Evolutionary conservation across 2,797 vertebrate genomes (phyloP).

Genomic region (Uromys caudimaculatus): DNA sequence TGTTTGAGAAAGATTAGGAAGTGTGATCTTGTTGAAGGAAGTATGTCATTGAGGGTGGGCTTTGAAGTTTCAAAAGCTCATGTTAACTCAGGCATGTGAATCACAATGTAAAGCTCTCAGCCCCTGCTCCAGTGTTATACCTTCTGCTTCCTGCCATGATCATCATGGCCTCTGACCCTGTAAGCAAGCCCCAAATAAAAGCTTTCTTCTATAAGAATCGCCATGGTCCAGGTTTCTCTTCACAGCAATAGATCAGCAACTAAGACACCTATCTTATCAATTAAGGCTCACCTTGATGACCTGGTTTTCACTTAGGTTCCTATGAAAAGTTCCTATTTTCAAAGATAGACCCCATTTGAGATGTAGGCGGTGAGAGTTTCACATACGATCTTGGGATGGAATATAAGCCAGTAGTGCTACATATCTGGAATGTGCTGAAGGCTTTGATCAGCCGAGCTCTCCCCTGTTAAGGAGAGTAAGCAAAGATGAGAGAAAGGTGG

Average conservation of each 20-base stretch:
- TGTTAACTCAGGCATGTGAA: neutral
- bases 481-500: neutral
- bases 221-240: neutral
- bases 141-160: neutral
- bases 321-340: neutral
- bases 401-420: neutral
- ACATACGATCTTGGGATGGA: neutral
- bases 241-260: neutral
- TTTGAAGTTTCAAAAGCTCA: neutral
- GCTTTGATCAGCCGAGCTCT: neutral
- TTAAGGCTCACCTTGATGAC: neutral
- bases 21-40: neutral
- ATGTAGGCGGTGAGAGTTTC: neutral
- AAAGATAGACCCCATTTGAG: neutral
- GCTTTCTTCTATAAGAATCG: neutral
- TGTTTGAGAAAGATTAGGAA: neutral
- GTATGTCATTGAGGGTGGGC: neutral
- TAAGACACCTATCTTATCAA: no score
- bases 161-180: neutral
- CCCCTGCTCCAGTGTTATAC: neutral
- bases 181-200: neutral
- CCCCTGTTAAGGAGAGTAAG: constrained; percentile 40
- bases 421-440: neutral
- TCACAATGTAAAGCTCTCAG: neutral
- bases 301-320: neutral